Evolutionary conservation across 1,140 invertebrate genomes (phyloP), one percentile per base, ranked within the genome.

Genomic region (Drosophila novamexicana): DNA sequence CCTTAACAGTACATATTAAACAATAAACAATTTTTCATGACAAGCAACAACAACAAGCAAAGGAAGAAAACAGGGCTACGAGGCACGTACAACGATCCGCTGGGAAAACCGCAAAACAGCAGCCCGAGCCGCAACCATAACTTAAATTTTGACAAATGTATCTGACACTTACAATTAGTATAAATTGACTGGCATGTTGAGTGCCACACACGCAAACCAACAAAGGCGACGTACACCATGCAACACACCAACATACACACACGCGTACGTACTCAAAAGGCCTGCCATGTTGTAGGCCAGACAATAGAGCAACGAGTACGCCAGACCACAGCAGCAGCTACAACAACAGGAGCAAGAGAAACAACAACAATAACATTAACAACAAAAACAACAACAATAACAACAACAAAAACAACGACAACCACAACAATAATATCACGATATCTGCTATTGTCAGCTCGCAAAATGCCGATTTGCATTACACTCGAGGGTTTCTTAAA

Each of bases 91-190:
- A 75, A 75, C 53, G 36, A 70, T 70, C 49, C 65, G 71, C 56
- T 68, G 71, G 75, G 40, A 49, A 63, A 66, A 71, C 81, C 81
- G 45, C 81, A 81, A 72, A 62, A 86, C 70, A 75, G 49, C 81
- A 81, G 66, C 53, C 67, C 32, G 75, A 77, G 75, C 78, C 52
- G 76, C 71, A 81, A 77, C 83, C 83, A 86, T 86, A 86, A 86
- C 83, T 86, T 86, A 86, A 86, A 86, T 82, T 86, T 86, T 86
- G 83, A 86, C 83, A 88, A 88, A 88, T 88, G 83, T 88, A 88
- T 88, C 77, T 88, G 83, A 88, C 83, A 88, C 84, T 84, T 88
- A 88, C 83, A 88, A 86, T 86, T 86, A 86, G 83, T 86, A 86
- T 86, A 86, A 86, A 86, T 86, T 86, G 83, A 86, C 83, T 86